Conservation (phyloP, 2,888 invertebrate genomes). For the Drosophila borborema region DNA sequence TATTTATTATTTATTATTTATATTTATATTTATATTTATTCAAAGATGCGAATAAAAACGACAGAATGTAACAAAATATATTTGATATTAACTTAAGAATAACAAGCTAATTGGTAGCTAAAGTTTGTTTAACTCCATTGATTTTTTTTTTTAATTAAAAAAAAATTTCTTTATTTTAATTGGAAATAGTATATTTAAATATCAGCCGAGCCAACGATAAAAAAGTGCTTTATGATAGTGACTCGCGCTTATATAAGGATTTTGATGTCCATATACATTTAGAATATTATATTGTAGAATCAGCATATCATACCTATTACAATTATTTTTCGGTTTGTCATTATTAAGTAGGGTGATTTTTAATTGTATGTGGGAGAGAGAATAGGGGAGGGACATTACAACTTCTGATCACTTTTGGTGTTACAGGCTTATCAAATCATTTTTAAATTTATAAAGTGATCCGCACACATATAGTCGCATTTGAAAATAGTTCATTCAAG, state of each 20-base stretch:
- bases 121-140: slow-evolving; percentile 8
- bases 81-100: slow-evolving; percentile 22
- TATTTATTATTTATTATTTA: slow-evolving; percentile 11
- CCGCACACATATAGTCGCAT: slow-evolving; percentile 5
- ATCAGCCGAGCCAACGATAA: slow-evolving; percentile 14
- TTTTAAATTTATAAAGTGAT: neutral
- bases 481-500: slow-evolving; percentile 89
- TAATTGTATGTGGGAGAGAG: neutral
- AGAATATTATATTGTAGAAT: slow-evolving; percentile 15
- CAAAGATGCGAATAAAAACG: slow-evolving; percentile 30
- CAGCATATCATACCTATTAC: slow-evolving; percentile 14
- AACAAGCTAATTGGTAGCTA: slow-evolving; percentile 6
- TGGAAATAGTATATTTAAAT: slow-evolving; percentile 19
- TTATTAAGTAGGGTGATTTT: slow-evolving; percentile 1
- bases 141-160: neutral
- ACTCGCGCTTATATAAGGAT: slow-evolving; percentile 10
- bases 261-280: slow-evolving; percentile 11
- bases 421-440: slow-evolving; percentile 11
- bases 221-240: slow-evolving; percentile 12
- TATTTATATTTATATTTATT: slow-evolving; percentile 8
- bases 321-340: slow-evolving; percentile 2
- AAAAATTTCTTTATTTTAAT: neutral
- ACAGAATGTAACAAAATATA: slow-evolving; percentile 38
- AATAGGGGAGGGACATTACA: neutral
- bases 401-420: slow-evolving; percentile 12